Conservation (phyloP, 2,113 vertebrate genomes). For the Rhinopomastus cyanomelas region DNA sequence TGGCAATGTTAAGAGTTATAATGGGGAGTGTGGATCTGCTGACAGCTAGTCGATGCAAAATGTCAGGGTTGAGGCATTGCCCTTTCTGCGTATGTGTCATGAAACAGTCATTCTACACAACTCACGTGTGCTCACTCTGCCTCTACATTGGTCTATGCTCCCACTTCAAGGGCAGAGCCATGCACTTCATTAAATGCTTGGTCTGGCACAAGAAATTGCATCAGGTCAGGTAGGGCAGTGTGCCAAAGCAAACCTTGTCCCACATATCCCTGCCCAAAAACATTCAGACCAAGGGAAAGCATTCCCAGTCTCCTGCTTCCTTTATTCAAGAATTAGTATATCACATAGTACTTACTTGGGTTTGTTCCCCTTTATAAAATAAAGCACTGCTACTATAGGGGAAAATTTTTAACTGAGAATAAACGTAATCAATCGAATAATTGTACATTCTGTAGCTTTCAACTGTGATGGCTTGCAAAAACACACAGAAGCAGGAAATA, state of each 20-base stretch:
- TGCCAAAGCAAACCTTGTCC: neutral
- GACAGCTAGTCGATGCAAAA: neutral
- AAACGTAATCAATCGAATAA: neutral
- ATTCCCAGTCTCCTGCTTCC: neutral
- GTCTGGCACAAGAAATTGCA: neutral
- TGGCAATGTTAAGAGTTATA: neutral
- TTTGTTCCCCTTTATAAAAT: neutral
- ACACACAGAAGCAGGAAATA: neutral
- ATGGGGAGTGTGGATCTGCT: accelerated
- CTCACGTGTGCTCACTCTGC: accelerated
- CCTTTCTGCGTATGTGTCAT: neutral
- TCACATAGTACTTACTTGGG: neutral
- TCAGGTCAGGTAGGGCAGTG: neutral
- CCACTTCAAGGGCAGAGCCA: neutral
- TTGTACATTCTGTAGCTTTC: neutral
- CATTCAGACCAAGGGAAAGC: neutral
- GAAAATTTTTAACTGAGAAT: neutral
- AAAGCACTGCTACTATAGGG: neutral
- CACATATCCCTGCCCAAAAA: neutral
- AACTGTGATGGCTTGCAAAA: neutral
- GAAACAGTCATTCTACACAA: neutral
- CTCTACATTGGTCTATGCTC: neutral
- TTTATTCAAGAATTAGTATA: neutral
- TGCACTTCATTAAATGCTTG: accelerated
- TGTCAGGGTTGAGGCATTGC: neutral